phyloP scores from a whole-genome alignment of 2,888 invertebrate genomes.

The Cheilosia urbana region DNA sequence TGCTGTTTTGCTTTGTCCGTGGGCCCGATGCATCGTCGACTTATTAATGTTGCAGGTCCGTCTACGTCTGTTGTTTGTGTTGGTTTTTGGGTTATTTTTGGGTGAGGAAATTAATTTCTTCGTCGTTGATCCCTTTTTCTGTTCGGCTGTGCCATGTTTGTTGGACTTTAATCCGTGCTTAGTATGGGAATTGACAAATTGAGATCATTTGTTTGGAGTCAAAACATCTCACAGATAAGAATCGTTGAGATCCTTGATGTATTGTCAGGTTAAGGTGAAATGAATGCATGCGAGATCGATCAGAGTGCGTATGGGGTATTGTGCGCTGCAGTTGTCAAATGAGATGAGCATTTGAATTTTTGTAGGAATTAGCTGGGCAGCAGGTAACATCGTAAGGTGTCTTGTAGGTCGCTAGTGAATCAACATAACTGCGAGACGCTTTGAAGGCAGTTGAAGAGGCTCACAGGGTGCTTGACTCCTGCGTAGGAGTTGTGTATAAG shows the following conservation, averaged over 20 bases:
- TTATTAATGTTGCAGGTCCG: constrained; percentile 51
- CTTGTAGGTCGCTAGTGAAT: too few relatives aligned
- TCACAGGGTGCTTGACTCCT: too few relatives aligned
- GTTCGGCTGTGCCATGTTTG: constrained; percentile 27
- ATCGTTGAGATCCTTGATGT: constrained; percentile 76
- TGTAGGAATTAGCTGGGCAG: neutral
- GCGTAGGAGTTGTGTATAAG: too few relatives aligned
- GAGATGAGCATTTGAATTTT: neutral
- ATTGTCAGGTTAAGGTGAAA: constrained; percentile 51
- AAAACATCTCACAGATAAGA: constrained; percentile 81
- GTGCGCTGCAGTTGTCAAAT: constrained; percentile 2
- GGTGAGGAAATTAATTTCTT: constrained; percentile 72
- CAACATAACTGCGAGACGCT: too few relatives aligned
- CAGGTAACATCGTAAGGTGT: too few relatives aligned
- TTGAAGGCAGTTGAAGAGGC: too few relatives aligned
- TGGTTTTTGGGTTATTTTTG: constrained; percentile 66
- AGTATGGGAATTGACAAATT: constrained; percentile 81
- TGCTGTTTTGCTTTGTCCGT: constrained; percentile 51
- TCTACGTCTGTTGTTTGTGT: constrained; percentile 29
- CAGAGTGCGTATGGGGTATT: constrained; percentile 8
- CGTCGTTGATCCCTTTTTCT: constrained; percentile 64
- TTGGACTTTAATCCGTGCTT: constrained; percentile 68
- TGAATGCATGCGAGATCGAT: constrained; percentile 61
- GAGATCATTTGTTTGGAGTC: constrained; percentile 82
- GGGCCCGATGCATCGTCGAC: constrained; percentile 35